phyloP scores from a whole-genome alignment of 2,113 vertebrate species.

The Eudorcas thomsonii region DNA sequence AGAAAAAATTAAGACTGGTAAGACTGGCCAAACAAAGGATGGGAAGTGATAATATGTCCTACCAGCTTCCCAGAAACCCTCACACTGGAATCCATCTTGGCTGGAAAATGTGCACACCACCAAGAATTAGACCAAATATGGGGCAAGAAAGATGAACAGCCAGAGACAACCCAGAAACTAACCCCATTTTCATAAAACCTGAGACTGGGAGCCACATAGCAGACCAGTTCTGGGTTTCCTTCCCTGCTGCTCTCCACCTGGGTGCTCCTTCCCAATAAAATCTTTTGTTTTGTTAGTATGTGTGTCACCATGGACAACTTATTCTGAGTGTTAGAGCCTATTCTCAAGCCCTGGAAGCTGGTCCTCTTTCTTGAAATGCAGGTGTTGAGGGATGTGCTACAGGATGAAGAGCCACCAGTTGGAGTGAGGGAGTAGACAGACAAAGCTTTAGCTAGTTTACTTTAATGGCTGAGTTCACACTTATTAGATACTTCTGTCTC shows the following conservation, averaged over 20 bases:
- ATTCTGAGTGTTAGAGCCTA: background rate
- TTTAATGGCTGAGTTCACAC: background rate
- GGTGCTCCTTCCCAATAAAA: background rate
- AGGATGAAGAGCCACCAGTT: background rate
- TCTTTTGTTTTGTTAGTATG: background rate
- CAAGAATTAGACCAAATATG: background rate
- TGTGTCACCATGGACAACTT: background rate
- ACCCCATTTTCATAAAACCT: background rate
- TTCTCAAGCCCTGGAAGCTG: background rate
- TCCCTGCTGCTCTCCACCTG: background rate
- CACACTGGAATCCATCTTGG: background rate
- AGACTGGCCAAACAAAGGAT: background rate
- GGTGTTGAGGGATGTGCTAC: rapidly evolving
- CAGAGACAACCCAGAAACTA: background rate
- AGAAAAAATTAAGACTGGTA: background rate
- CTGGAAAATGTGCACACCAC: background rate
- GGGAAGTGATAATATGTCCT: background rate
- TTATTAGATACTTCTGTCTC: background rate
- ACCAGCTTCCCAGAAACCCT: background rate
- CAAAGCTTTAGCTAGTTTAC: background rate
- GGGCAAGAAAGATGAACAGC: background rate
- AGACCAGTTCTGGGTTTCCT: background rate
- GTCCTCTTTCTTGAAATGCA: background rate
- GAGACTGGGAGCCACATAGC: background rate
- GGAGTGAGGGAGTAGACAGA: background rate